Percentiles rank a stretch among this genome's conserved stretches.
Evolutionary conservation across 2,888 invertebrate genomes (phyloP).

Genomic region (Eupithecia tripunctaria): DNA sequence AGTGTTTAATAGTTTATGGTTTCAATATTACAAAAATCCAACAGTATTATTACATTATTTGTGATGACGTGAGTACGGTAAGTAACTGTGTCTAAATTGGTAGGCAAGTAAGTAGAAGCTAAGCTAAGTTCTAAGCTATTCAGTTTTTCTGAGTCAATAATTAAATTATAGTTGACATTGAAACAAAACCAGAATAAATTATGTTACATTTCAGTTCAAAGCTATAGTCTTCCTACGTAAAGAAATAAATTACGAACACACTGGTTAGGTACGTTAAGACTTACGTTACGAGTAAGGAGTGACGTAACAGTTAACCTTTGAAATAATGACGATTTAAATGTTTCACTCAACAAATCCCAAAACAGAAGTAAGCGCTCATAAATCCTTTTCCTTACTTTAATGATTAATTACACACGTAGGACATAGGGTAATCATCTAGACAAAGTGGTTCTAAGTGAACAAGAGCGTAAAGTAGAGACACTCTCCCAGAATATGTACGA

Average conservation of each 20-base stretch:
- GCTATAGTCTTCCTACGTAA: constrained; percentile 32
- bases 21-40: no score
- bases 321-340: constrained; percentile 23
- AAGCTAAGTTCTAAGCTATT: background rate
- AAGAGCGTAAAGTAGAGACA: constrained; percentile 18
- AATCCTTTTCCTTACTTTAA: background rate
- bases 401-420: constrained; percentile 4
- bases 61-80: background rate
- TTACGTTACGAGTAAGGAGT: constrained; percentile 38
- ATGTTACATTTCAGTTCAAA: constrained; percentile 47
- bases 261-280: background rate
- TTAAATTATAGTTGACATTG: background rate
- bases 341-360: constrained; percentile 7
- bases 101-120: no score
- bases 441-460: constrained; percentile 20
- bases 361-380: background rate
- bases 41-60: background rate
- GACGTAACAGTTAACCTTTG: constrained; percentile 54
- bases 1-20: background rate
- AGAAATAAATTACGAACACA: constrained; percentile 23
- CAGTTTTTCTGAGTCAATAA: background rate
- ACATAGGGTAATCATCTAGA: constrained; percentile 17
- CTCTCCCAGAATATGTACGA: background rate
- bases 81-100: background rate
- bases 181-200: constrained; percentile 1